Base-by-base conservation (phyloP, 2,113 vertebrate genomes). In the Telmatochromis sp. region DNA sequence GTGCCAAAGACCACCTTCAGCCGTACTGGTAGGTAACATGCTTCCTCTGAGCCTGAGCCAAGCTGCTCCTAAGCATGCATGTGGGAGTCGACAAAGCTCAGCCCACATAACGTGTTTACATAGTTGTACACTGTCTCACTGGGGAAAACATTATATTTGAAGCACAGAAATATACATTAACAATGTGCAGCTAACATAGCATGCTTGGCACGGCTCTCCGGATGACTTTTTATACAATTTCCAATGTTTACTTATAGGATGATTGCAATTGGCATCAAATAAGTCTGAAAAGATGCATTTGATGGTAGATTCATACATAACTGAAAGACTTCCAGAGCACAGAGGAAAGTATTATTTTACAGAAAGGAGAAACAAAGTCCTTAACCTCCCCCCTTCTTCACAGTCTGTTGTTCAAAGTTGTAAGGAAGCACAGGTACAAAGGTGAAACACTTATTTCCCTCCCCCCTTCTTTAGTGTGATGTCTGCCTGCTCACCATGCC, bases 21-120 rank as follows among this genome's bases (percentile, higher is more conserved):
- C 84, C 60, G 80, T 91, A 88, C 58, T 82, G 83, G 83, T 89
- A 93, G 91, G 86, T 89, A 92, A 91, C 89, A 84, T 53, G 83
- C 57, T 92, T 75, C 82, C 87, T 94, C 85, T 89, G 92, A 95
- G 93, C 81, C 65, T 6, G 51, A 93, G 90, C 90, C 92, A 94
- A 94, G 84, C 58, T 85, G 87, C 83, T 92, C 80, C 88, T 90
- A 83, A 93, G 91, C 65, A 89, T 86, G 89, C 92, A 93, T 90
- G 93, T 94, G 94, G 91, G 95, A 92, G 94, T 89, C 81, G 19
- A 65, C 93, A 87, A 86, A 91, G 91, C 85, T 93, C 86, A 90
- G 90, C 94, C 89, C 93, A 95, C 92, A 89, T 88, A 14, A 55
- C 80, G 90, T 93, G 87, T 92, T 95, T 92, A 94, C 85, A 93